Percentiles rank a stretch among this genome's conserved stretches.
phyloP scores from a whole-genome alignment of 1,140 invertebrate species.

The Odontomachus brunneus region DNA sequence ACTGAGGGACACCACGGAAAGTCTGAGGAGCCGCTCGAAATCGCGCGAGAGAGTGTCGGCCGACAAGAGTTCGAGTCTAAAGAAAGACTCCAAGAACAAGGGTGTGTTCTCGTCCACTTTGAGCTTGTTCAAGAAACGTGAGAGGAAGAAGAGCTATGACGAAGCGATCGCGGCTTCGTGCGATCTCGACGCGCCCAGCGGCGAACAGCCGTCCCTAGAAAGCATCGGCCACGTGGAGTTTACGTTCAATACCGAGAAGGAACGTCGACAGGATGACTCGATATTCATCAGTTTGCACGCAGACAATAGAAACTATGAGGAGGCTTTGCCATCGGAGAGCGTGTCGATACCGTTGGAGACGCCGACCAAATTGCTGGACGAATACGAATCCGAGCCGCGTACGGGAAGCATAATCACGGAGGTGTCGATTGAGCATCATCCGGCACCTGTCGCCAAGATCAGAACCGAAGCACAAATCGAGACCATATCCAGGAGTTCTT shows the following conservation, averaged over 20 bases:
- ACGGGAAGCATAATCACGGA: conserved; percentile 78
- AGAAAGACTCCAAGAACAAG: conserved; percentile 84
- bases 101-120: conserved; percentile 85
- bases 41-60: conserved; percentile 76
- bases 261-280: conserved; percentile 75
- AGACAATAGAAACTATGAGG: conserved; percentile 78
- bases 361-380: conserved; percentile 81
- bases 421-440: conserved; percentile 79
- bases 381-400: conserved; percentile 76
- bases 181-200: conserved; percentile 2
- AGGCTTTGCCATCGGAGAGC: conserved; percentile 80
- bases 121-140: conserved; percentile 85
- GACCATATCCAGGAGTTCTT: conserved; percentile 36
- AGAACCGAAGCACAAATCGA: conserved; percentile 80
- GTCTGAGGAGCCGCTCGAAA: conserved; percentile 80
- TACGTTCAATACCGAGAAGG: conserved; percentile 80
- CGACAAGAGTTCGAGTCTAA: conserved; percentile 78
- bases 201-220: conserved; percentile 76
- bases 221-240: conserved; percentile 84
- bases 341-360: conserved; percentile 82
- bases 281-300: conserved; percentile 82
- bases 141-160: conserved; percentile 83
- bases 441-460: conserved; percentile 69
- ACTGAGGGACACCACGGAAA: conserved; percentile 82
- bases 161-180: conserved; percentile 69